Conservation (phyloP, 2,113 vertebrate genomes). For the Lophochroa leadbeateri region DNA sequence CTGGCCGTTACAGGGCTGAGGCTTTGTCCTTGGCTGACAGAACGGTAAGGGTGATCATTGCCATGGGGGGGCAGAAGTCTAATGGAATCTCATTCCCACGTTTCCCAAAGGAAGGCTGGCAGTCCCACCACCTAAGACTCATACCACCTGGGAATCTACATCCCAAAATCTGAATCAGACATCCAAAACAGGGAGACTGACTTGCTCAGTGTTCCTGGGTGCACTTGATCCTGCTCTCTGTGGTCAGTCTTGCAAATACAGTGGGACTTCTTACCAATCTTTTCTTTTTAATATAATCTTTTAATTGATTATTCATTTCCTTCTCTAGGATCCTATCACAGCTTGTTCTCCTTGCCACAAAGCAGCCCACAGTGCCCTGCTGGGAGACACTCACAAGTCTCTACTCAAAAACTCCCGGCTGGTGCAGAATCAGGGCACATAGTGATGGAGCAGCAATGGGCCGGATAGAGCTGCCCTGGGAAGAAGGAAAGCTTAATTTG, state of each 20-base stretch:
- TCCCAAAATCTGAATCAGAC: background rate
- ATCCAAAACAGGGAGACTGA: fast-evolving
- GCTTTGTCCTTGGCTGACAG: background rate
- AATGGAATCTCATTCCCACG: background rate
- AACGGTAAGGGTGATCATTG: background rate
- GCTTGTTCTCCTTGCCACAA: background rate
- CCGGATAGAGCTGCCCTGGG: background rate
- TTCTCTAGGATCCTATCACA: background rate
- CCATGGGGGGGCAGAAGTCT: background rate
- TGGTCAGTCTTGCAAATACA: background rate
- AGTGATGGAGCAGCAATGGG: background rate
- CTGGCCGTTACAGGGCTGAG: background rate
- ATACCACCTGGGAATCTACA: background rate
- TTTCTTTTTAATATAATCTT: background rate
- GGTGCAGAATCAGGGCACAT: background rate
- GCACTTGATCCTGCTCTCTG: background rate
- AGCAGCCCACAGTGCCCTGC: background rate
- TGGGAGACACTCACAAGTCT: background rate
- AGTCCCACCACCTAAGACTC: background rate
- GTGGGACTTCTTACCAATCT: background rate
- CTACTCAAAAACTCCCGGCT: background rate
- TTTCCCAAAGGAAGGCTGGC: background rate
- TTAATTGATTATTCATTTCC: background rate
- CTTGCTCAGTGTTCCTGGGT: background rate
- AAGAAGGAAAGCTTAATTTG: background rate